Evolutionary conservation across 2,888 invertebrate species (phyloP).

Genomic region (Ophonus ardosiacus): DNA sequence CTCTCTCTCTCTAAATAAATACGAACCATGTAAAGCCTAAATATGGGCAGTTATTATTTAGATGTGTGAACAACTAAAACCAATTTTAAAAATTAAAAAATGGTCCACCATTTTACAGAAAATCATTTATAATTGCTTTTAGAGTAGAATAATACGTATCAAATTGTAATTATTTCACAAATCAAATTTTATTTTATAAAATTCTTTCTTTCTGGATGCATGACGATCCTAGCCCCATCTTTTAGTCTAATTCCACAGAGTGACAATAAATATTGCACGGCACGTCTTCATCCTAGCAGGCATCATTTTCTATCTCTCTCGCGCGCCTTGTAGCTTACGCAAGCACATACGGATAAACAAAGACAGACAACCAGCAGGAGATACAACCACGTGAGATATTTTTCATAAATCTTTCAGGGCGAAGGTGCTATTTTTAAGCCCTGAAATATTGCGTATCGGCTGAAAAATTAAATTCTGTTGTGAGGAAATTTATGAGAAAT

Average conservation of each 20-base stretch:
- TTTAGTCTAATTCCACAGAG: conserved; percentile 67
- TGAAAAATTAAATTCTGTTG: conserved; percentile 68
- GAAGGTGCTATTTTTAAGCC: conserved; percentile 68
- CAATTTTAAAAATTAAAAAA: no score
- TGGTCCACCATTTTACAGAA: no score
- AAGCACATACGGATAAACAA: conserved; percentile 36
- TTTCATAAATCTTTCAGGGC: conserved; percentile 68
- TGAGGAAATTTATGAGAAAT: conserved; percentile 66
- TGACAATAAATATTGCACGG: conserved; percentile 68
- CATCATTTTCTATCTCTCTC: conserved; percentile 41
- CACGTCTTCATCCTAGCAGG: conserved; percentile 64
- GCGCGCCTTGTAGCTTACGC: neutral
- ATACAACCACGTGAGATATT: conserved; percentile 67
- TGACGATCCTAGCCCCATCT: conserved; percentile 58
- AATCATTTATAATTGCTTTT: no score
- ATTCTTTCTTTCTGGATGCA: neutral
- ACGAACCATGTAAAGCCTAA: no score
- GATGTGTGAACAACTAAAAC: no score
- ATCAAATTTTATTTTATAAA: no score
- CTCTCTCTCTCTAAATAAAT: no score
- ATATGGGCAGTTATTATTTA: no score
- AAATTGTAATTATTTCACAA: no score
- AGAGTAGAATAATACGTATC: no score
- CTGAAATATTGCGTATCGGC: conserved; percentile 69
- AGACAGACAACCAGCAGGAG: conserved; percentile 58